Evolutionary conservation across 53 echinoderm and acorn worm genomes (phyloP), one percentile per base, ranked within the genome.

Genomic region (Arbacia lixula): DNA sequence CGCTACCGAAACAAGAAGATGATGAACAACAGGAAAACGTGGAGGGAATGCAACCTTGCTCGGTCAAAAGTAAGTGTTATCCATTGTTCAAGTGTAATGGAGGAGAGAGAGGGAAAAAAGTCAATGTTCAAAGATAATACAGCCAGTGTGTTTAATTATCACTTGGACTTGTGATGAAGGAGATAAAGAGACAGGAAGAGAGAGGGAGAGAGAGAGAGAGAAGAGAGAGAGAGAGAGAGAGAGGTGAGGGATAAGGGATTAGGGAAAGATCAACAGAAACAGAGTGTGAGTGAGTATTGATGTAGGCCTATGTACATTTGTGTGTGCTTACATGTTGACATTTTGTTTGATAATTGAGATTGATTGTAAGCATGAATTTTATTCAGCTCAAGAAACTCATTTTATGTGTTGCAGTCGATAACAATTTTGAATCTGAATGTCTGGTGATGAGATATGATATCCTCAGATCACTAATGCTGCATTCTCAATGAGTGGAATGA

Each of bases 1-100:
- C 94, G 3, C 55, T 80, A 28, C 37, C 89, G 26, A 78, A 34
- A 2, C 26, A 81, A 22, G 31, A 19, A 26, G 69, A 79, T 4
- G 82, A 64, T 32, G 62, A 61, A 32, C 63, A 81, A 8, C 17
- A 78, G 38, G 60, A 58, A 34, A 53, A 74, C 32, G 74, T 52
- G 50, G 74, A 46, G 8, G 46, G 46, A 14, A 46, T 16, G 57
- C 12, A 20, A 28, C 31, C 82, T 16, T 81, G 82, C 52, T 61
- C 63, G 6, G 82, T 81, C 2, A 81, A 50, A 63, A 33, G 82
- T 81, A 63, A 81, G 82, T 81, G 16, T 8, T 4, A 46, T 8
- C 14, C 14, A 46, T 10, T 46, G 49, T 46, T 46, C n/a, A n/a
- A n/a, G n/a, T n/a, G n/a, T n/a, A n/a, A n/a, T n/a, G n/a, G n/a